phyloP scores from a whole-genome alignment of 2,113 vertebrate species.

The Suricata suricatta region DNA sequence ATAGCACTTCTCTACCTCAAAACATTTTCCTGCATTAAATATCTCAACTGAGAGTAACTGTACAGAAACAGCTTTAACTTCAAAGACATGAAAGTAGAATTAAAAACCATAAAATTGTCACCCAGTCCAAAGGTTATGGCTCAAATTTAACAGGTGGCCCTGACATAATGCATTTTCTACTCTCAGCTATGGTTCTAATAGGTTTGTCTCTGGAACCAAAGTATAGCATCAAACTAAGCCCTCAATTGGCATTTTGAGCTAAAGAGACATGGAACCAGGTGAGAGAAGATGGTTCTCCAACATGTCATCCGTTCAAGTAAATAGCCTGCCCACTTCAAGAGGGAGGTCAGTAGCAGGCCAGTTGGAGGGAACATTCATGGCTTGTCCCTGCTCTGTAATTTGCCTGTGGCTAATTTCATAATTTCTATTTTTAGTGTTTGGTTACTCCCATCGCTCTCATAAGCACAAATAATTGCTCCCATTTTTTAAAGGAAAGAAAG shows the following conservation, averaged over 20 bases:
- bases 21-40: constrained; percentile 24
- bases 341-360: constrained; percentile 77
- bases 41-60: background rate
- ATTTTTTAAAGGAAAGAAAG: constrained; percentile 83
- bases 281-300: constrained; percentile 34
- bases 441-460: constrained; percentile 78
- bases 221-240: constrained; percentile 37
- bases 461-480: constrained; percentile 83
- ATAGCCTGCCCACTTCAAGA: constrained; percentile 66
- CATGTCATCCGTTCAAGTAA: constrained; percentile 70
- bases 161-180: constrained; percentile 37
- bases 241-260: constrained; percentile 64
- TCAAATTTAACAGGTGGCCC: constrained; percentile 58
- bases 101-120: constrained; percentile 68
- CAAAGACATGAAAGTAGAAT: constrained; percentile 62
- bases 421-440: constrained; percentile 80
- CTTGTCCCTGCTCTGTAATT: constrained; percentile 78
- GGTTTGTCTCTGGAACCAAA: constrained; percentile 64
- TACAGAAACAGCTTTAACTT: constrained; percentile 36
- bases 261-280: background rate
- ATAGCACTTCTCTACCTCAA: background rate
- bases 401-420: constrained; percentile 79
- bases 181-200: constrained; percentile 53
- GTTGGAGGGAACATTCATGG: constrained; percentile 59
- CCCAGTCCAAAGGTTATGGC: constrained; percentile 45